Evolutionary conservation across 2,797 vertebrate genomes (phyloP), one percentile per base, ranked within the genome.

Genomic region (Coendou prehensilis): DNA sequence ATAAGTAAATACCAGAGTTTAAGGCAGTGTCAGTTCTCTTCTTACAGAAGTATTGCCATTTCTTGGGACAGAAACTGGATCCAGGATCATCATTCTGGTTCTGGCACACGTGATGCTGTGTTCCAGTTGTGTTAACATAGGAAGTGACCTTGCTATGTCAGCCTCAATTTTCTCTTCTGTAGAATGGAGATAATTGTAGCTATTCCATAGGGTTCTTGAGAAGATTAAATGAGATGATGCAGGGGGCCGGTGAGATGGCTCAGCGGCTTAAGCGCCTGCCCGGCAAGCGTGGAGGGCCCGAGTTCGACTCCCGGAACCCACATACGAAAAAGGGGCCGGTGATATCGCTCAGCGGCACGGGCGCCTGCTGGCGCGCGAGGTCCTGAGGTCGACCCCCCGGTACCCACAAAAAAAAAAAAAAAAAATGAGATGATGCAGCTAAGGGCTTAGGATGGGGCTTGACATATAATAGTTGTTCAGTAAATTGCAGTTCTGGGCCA

Each of bases 1-100:
- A 50, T 87, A 96, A 47, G 37, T 28, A n/a, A 79, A 82, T 50
- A 37, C 37, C 47, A 59, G 71, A 64, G 59, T 71, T 88, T n/a
- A 41, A 47, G 64, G 41, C 37, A n/a, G 30, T 14, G 37, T 7
- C 0, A 20, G 3, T 75, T 83, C 75, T 52, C 54, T 87, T 33
- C 57, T 71, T 56, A 26, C 47, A 26, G 84, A 52, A 78, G 47
- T 9, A 23, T 45, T 28, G 57, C 52, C 61, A 4, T 54, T 67
- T 91, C 69, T 71, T 47, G 71, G 64, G 22, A 30, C 20, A 28
- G 57, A 59, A 23, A 81, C 20, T 11, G 11, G 37, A 28, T 18
- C n/a, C 50, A 11, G 71, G 85, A 23, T 79, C 50, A 22, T 17
- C 18, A 2, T 69, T 61, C 82, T 33, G 33, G 22, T 64, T 83